Percentiles rank a stretch among this genome's conserved stretches.
phyloP scores from a whole-genome alignment of 2,797 vertebrate genomes.

The Amblyraja radiata region DNA sequence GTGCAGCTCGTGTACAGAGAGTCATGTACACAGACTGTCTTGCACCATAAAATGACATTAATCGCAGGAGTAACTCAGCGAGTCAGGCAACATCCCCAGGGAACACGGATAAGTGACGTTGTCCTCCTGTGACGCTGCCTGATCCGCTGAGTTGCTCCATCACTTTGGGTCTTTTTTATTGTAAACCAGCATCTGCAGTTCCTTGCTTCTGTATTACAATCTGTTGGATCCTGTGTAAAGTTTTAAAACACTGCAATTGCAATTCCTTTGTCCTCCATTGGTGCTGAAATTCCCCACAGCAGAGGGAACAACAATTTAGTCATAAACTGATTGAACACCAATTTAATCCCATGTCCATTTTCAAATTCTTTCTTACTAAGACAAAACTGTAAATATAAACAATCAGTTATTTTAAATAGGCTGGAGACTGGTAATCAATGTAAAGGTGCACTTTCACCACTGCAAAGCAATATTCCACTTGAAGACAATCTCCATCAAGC shows the following conservation, averaged over 20 bases:
- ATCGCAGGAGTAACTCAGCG: too few relatives aligned
- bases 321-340: not conserved
- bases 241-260: constrained; percentile 43
- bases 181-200: too few relatives aligned
- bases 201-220: not conserved
- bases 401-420: not conserved
- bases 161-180: too few relatives aligned
- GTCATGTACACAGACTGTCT: not conserved
- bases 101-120: too few relatives aligned
- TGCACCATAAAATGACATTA: too few relatives aligned
- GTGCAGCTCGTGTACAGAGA: not conserved
- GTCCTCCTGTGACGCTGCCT: too few relatives aligned
- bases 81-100: too few relatives aligned
- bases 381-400: not conserved
- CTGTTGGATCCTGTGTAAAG: not conserved
- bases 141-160: too few relatives aligned
- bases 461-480: not conserved
- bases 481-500: not conserved
- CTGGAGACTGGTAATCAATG: not conserved
- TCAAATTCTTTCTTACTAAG: not conserved
- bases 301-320: not conserved
- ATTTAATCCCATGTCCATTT: not conserved
- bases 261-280: constrained; percentile 55
- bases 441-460: not conserved
- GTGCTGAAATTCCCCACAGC: constrained; percentile 45